Evolutionary conservation across 1,140 invertebrate species (phyloP), one percentile per base, ranked within the genome.

Genomic region (Heliconius hermathena): DNA sequence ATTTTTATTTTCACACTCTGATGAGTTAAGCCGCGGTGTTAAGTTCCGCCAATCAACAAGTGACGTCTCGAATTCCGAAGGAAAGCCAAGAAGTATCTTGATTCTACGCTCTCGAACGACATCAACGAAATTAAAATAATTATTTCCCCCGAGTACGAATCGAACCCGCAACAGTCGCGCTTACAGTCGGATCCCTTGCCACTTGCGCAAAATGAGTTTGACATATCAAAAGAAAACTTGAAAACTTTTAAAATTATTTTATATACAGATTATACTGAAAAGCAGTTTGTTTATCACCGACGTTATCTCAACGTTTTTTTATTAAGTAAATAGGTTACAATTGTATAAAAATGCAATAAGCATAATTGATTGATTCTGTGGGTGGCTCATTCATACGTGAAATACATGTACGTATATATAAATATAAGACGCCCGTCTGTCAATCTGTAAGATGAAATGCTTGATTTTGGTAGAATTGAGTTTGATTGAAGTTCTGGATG

Each of bases 321-420:
- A 66, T 66, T 66, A 66, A 66, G 60, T 66, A 66, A 66, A 66
- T 66, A 66, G 60, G 60, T 66, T 66, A 29, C 60, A 66, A 66
- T 66, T 66, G 60, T 66, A 66, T 66, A 66, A 66, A 66, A 66
- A 66, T 66, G 26, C 60, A 66, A 66, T 66, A 29, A 66, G 60
- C 60, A 66, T 66, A 66, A 66, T 66, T 66, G 60, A 66, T 66
- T 66, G 60, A 66, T 66, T 66, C 26, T 29, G 60, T 66, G 60
- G 26, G 60, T 66, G 60, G 60, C 22, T 66, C 60, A 29, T 66
- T 66, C 26, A 66, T 66, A 29, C 60, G 22, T 66, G 22, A 66
- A 26, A 66, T 66, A 66, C 9, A 3, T 16, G 5, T 66, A 66
- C 26, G 26, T 66, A 66, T 60, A 60, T 26, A 22, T 60, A 60